Conservation (phyloP, 2,888 invertebrate genomes). For the Nemoura dubitans region DNA sequence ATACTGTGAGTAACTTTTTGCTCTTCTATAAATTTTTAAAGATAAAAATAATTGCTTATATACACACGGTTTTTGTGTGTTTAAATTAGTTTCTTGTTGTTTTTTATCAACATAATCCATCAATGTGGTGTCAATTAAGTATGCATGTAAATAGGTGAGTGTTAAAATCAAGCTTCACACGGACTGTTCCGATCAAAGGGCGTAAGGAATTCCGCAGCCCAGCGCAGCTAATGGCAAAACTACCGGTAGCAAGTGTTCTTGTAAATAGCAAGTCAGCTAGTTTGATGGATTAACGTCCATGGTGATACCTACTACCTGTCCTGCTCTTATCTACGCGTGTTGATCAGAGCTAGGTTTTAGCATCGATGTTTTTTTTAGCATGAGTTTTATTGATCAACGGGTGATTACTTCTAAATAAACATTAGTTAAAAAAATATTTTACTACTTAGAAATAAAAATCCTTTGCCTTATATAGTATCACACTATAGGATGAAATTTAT, state of each 20-base stretch:
- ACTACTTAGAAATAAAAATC: neutral
- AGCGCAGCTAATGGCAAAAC: neutral
- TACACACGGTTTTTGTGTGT: constrained; percentile 15
- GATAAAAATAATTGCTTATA: constrained; percentile 39
- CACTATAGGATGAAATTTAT: neutral
- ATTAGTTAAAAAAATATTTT: neutral
- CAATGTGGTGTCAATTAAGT: constrained; percentile 28
- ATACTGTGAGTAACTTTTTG: constrained; percentile 2
- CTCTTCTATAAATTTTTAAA: constrained; percentile 28
- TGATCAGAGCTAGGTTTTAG: neutral
- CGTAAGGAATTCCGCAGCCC: neutral
- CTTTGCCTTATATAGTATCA: neutral
- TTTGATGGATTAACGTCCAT: neutral
- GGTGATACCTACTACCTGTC: neutral
- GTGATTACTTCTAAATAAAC: neutral
- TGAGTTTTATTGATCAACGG: neutral
- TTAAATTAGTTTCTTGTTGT: constrained; percentile 27
- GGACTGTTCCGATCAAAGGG: neutral
- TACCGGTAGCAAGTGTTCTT: constrained; percentile 7
- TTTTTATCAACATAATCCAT: constrained; percentile 18
- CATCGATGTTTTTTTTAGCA: neutral
- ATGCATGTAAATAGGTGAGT: neutral
- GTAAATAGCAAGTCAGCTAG: neutral
- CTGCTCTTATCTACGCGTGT: neutral
- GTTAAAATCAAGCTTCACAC: neutral